Evolutionary conservation across 2,888 invertebrate species (phyloP).

Genomic region (Pteria penguin): DNA sequence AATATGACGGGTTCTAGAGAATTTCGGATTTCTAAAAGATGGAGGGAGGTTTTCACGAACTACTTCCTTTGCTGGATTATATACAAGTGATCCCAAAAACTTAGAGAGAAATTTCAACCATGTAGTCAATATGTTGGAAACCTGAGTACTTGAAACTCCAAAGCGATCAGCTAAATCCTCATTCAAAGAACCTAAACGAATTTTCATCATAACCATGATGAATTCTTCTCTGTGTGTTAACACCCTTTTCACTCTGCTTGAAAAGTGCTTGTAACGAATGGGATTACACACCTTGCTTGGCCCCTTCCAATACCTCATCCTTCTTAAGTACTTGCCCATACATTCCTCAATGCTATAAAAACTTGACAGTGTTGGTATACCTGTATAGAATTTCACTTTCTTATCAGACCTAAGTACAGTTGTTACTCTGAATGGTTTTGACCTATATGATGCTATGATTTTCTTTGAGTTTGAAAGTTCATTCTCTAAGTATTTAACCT

Average conservation of each 20-base stretch:
- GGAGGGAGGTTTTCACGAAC: slow-evolving; percentile 8
- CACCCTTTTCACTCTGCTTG: not conserved
- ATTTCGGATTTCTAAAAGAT: not conserved
- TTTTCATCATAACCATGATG: slow-evolving; percentile 20
- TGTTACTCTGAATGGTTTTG: not conserved
- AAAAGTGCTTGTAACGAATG: not conserved
- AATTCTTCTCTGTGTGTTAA: slow-evolving; percentile 11
- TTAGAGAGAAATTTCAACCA: not conserved
- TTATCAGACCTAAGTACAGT: not conserved
- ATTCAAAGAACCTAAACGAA: slow-evolving; percentile 16
- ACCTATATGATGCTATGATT: not conserved
- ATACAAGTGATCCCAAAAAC: not conserved
- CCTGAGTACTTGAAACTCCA: not conserved
- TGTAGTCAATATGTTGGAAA: slow-evolving; percentile 3
- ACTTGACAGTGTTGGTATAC: slow-evolving; percentile 4
- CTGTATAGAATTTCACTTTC: slow-evolving; percentile 23
- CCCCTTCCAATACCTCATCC: slow-evolving; percentile 33
- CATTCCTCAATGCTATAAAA: slow-evolving; percentile 1
- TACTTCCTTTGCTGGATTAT: not conserved
- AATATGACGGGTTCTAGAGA: not conserved
- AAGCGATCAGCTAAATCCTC: slow-evolving; percentile 23
- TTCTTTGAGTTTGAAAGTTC: not conserved
- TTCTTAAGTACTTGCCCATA: not conserved
- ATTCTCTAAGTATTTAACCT: not conserved
- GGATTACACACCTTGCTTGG: slow-evolving; percentile 2